Percentiles rank a stretch among this genome's conserved stretches.
These are phyloP conservation scores for Artibeus jamaicensis DNA, from an alignment of 2,797 vertebrate species.

Conservation along the genomic window DNA sequence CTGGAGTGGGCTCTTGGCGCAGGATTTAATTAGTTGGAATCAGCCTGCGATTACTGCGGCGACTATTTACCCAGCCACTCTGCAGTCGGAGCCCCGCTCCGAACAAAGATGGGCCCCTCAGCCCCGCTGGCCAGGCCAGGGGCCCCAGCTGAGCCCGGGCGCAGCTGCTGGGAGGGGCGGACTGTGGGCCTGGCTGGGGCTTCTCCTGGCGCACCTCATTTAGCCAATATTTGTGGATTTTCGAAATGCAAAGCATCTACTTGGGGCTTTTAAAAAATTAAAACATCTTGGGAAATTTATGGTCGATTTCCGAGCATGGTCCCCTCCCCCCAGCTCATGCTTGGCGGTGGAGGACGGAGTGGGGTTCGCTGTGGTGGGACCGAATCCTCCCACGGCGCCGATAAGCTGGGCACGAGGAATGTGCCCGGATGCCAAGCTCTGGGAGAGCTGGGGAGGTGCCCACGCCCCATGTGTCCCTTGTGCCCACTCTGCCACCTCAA, in stretches of 20 bases:
- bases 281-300: conserved; percentile 75
- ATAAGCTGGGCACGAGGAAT: background rate
- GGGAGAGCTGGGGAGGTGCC: background rate
- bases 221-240: conserved; percentile 72
- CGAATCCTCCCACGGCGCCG: background rate
- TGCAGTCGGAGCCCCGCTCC: conserved; percentile 72
- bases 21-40: conserved; percentile 98
- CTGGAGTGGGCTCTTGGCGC: conserved; percentile 94
- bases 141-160: conserved; percentile 87
- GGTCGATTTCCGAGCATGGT: conserved; percentile 44
- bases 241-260: conserved; percentile 46
- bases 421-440: background rate
- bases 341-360: background rate
- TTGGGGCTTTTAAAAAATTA: conserved; percentile 72
- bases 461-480: background rate
- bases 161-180: conserved; percentile 77
- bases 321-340: background rate
- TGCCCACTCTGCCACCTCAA: background rate
- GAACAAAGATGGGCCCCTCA: conserved; percentile 76
- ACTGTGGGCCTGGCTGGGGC: background rate
- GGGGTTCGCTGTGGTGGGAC: background rate
- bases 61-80: conserved; percentile 94
- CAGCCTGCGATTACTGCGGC: conserved; percentile 92
- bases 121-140: conserved; percentile 63
- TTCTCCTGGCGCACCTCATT: conserved; percentile 61